phyloP scores from a whole-genome alignment of 1,140 invertebrate species.

The Panagrolaimus sp. region DNA sequence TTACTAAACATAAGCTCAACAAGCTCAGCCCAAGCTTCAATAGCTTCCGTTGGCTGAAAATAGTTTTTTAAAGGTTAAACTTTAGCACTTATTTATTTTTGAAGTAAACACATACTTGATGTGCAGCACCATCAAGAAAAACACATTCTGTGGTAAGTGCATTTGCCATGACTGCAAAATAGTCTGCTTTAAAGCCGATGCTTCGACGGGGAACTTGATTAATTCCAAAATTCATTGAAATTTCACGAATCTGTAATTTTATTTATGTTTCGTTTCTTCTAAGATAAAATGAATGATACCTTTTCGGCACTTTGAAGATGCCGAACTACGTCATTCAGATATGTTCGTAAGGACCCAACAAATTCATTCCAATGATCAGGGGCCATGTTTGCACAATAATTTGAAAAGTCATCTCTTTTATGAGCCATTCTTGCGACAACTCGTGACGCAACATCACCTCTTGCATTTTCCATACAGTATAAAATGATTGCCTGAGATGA shows the following conservation, averaged over 20 bases:
- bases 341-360: constrained; percentile 36
- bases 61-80: constrained; percentile 4
- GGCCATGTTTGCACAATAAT: constrained; percentile 37
- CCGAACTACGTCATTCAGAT: constrained; percentile 39
- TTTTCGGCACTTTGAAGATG: constrained; percentile 48
- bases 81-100: neutral
- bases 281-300: constrained; percentile 22
- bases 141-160: constrained; percentile 53
- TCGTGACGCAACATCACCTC: constrained; percentile 39
- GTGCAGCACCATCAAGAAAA: constrained; percentile 45
- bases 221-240: constrained; percentile 43
- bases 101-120: constrained; percentile 20
- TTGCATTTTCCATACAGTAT: constrained; percentile 49
- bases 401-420: constrained; percentile 46
- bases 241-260: constrained; percentile 36
- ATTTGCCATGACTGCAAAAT: constrained; percentile 47
- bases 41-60: constrained; percentile 48
- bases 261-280: neutral
- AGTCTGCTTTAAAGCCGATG: constrained; percentile 49
- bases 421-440: constrained; percentile 43
- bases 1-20: constrained; percentile 48
- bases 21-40: constrained; percentile 53
- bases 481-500: constrained; percentile 41
- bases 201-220: constrained; percentile 38
- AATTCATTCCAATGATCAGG: constrained; percentile 40